phyloP scores from a whole-genome alignment of 2,113 vertebrate genomes.

The Speoplatyrhinus poulsoni region DNA sequence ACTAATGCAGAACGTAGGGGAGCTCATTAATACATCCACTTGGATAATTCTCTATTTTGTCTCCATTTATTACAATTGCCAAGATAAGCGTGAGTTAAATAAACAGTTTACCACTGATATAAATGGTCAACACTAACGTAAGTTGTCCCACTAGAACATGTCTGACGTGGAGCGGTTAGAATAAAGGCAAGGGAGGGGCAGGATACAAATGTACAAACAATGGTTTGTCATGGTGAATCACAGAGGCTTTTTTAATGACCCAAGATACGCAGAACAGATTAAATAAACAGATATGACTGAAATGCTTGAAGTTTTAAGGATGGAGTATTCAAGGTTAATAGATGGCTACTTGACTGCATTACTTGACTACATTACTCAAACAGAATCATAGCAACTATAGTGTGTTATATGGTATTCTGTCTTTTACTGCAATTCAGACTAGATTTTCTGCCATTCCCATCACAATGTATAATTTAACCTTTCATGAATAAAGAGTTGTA shows the following conservation, averaged over 20 bases:
- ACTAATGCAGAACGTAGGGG: not conserved
- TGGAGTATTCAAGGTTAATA: conserved; percentile 49
- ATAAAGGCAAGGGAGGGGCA: conserved; percentile 55
- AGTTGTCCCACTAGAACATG: conserved; percentile 45
- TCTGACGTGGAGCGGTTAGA: conserved; percentile 50
- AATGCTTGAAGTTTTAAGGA: conserved; percentile 47
- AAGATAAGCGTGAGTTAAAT: conserved; percentile 29
- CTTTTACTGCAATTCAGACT: not conserved
- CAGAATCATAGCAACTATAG: conserved; percentile 44
- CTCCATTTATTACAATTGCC: conserved; percentile 20
- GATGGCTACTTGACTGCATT: conserved; percentile 44
- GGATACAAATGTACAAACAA: conserved; percentile 63
- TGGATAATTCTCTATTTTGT: conserved; percentile 8
- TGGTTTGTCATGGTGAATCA: conserved; percentile 65
- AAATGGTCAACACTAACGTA: conserved; percentile 41
- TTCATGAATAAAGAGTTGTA: not conserved
- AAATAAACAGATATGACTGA: conserved; percentile 61
- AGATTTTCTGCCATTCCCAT: too few species aligned
- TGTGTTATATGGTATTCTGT: conserved; percentile 8
- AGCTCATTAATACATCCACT: not conserved
- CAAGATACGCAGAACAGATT: conserved; percentile 61
- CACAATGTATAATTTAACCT: not conserved
- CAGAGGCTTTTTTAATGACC: conserved; percentile 54
- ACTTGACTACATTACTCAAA: conserved; percentile 43
- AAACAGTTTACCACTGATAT: conserved; percentile 37